These are phyloP conservation scores for Sceliomorpha sp. DNA, from an alignment of 2,888 invertebrate genomes.

Conservation along the genomic window DNA sequence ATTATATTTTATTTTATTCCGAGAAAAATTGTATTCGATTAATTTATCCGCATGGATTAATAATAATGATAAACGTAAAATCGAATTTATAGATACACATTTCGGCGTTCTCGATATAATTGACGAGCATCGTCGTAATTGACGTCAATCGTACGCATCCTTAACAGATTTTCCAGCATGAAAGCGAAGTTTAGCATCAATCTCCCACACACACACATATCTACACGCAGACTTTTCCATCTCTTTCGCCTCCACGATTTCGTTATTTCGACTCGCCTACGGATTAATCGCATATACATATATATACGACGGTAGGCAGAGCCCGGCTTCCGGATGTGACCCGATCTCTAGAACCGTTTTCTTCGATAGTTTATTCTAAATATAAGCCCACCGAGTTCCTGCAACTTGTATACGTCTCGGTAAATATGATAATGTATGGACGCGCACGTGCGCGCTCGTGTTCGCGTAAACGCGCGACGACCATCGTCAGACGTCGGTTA, in stretches of 20 bases:
- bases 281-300: conserved; percentile 5
- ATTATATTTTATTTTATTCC: no score
- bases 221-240: not conserved
- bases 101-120: no score
- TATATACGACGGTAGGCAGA: conserved; percentile 12
- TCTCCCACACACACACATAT: conserved; percentile 1
- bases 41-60: no score
- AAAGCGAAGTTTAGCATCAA: not conserved
- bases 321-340: conserved; percentile 55
- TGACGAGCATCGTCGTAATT: not conserved
- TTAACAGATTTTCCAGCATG: not conserved
- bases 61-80: no score
- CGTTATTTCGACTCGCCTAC: conserved; percentile 9
- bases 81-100: no score
- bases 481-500: no score
- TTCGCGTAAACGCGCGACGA: no score
- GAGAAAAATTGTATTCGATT: no score
- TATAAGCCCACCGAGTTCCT: conserved; percentile 43
- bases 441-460: no score
- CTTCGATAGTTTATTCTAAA: conserved; percentile 60
- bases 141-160: not conserved
- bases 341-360: conserved; percentile 60
- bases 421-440: no score
- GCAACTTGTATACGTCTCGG: no score
- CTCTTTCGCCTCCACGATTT: conserved; percentile 6